Evolutionary conservation across 2,113 vertebrate genomes (phyloP), one percentile per base, ranked within the genome.

Genomic region (Mastomys coucha): DNA sequence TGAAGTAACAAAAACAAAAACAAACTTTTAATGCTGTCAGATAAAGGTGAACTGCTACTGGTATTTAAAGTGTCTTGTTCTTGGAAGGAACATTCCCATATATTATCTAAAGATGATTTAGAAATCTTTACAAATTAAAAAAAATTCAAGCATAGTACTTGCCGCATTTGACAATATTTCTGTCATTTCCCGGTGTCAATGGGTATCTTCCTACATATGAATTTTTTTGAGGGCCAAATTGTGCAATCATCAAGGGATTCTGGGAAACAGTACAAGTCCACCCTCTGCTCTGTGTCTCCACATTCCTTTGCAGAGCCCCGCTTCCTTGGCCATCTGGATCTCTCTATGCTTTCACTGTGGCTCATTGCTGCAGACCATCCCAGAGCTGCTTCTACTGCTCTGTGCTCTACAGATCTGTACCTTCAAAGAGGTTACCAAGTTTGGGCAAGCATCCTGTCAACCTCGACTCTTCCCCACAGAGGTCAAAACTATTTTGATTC

Each of bases 11-110:
- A 6, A 91, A 84, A 88, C 63, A 24, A 24, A 95, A 93, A 92
- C 31, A 91, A 86, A 51, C 31, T 73, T 85, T 2, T 86, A 81
- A 39, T 45, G 49, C 7, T 56, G 22, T 51, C 42, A 76, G 63
- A 5, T 82, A 67, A 96, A 96, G 36, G 67, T 63, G 87, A 94
- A 86, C 19, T 39, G 39, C 69, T 93, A 4, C 22, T 88, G n/a
- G 45, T 19, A 96, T 92, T 93, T 78, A 75, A 88, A 90, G 19
- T 84, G 26, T 17, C 67, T 56, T 91, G 5, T 78, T 65, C 39
- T 87, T 89, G 39, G 31, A 77, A 82, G 80, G 53, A 73, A 65
- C 19, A 1, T 67, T 56, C 75, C 77, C 7, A 92, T 5, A 85
- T 73, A 76, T 14, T 31, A n/a, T 7, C 39, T n/a, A 69, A 94